Conservation (phyloP, 2,113 vertebrate genomes). For the Aplodontia rufa region DNA sequence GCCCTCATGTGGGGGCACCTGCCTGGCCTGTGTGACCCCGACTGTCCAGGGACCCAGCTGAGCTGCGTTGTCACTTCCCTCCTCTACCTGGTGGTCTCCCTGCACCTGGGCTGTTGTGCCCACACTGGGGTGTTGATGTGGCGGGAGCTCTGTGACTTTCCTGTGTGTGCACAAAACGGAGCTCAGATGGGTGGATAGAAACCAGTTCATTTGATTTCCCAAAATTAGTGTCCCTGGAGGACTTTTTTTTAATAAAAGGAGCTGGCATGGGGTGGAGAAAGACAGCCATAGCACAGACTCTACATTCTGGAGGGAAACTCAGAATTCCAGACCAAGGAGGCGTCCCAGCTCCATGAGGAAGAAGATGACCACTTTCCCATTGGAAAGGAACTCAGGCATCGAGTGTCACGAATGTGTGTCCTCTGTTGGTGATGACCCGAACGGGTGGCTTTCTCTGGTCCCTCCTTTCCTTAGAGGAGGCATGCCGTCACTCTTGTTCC, state of each 20-base stretch:
- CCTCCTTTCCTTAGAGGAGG: not conserved
- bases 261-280: not conserved
- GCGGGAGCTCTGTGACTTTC: accelerated
- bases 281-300: accelerated
- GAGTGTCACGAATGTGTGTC: not conserved
- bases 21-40: too few relatives aligned
- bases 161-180: accelerated
- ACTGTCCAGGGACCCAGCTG: too few relatives aligned
- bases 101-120: accelerated
- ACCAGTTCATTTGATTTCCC: conserved; percentile 26
- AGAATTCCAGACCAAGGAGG: not conserved
- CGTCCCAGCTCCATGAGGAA: not conserved
- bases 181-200: not conserved
- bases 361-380: not conserved
- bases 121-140: accelerated
- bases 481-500: accelerated
- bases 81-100: too few relatives aligned
- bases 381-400: not conserved
- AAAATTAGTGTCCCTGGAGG: not conserved
- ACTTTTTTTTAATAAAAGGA: not conserved
- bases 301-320: not conserved
- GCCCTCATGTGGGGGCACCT: too few relatives aligned
- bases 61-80: accelerated
- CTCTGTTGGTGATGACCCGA: not conserved
- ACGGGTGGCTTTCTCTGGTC: not conserved